A percentile compares a stretch with the other conserved stretches of the same genome.
phyloP scores from a whole-genome alignment of 2,888 invertebrate species.

The Diplolepis rosae region DNA sequence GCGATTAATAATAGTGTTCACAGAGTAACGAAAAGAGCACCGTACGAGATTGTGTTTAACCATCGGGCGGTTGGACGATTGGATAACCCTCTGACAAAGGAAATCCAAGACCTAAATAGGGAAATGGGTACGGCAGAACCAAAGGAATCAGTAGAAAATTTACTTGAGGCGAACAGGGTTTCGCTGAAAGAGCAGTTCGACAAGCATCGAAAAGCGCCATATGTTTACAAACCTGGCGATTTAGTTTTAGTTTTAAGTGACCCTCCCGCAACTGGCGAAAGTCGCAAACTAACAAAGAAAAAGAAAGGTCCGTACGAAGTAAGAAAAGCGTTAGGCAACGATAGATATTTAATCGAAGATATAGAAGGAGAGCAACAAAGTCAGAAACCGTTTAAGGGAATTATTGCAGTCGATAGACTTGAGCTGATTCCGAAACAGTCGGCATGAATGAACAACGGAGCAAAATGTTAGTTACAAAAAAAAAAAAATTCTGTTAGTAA shows the following conservation, averaged over 20 bases:
- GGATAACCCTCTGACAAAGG: slow-evolving; percentile 12
- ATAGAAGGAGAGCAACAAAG: slow-evolving; percentile 43
- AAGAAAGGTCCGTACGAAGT: slow-evolving; percentile 43
- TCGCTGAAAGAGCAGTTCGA: slow-evolving; percentile 26
- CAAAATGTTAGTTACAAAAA: no score
- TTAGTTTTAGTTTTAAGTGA: slow-evolving; percentile 37
- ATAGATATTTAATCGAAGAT: slow-evolving; percentile 40
- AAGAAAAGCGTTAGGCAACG: slow-evolving; percentile 38
- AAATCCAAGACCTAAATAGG: slow-evolving; percentile 1
- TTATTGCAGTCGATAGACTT: no score
- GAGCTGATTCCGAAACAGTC: no score
- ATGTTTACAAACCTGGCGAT: background rate
- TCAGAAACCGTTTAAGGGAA: no score
- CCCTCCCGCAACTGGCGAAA: slow-evolving; percentile 34
- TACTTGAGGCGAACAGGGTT: slow-evolving; percentile 31
- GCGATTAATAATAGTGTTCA: slow-evolving; percentile 45
- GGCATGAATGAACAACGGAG: no score
- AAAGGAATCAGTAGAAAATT: background rate
- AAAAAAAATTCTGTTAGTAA: no score
- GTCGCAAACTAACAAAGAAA: slow-evolving; percentile 36
- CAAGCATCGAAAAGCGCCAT: slow-evolving; percentile 29
- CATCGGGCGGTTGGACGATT: slow-evolving; percentile 26
- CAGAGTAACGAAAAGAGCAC: slow-evolving; percentile 45
- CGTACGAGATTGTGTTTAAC: slow-evolving; percentile 38
- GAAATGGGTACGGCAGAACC: background rate